phyloP scores from a whole-genome alignment of 2,888 invertebrate genomes.

The Plusia festucae region DNA sequence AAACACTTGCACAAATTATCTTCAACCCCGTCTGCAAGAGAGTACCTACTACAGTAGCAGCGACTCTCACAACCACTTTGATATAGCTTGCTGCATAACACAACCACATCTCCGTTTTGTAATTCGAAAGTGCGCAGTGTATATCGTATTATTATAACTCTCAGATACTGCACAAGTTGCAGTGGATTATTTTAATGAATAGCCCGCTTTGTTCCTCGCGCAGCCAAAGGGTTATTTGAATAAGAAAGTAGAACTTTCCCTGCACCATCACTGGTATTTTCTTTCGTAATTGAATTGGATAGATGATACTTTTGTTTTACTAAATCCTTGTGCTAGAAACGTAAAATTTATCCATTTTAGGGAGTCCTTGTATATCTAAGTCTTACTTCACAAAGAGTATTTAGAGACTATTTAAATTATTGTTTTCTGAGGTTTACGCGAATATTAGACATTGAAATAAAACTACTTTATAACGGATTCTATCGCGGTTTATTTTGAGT shows the following conservation, averaged over 20 bases:
- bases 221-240: slow-evolving; percentile 81
- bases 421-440: no score
- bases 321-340: slow-evolving; percentile 43
- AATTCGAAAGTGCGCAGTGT: slow-evolving; percentile 56
- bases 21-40: slow-evolving; percentile 20
- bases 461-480: no score
- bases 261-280: slow-evolving; percentile 74
- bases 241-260: slow-evolving; percentile 83
- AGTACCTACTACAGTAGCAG: slow-evolving; percentile 13
- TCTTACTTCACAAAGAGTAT: neutral
- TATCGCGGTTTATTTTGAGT: no score
- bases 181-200: slow-evolving; percentile 83
- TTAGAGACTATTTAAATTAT: neutral
- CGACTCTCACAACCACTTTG: slow-evolving; percentile 18
- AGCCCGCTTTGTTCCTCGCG: slow-evolving; percentile 79
- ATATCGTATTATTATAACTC: slow-evolving; percentile 64
- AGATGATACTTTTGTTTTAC: slow-evolving; percentile 71
- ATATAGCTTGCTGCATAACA: slow-evolving; percentile 31
- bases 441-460: no score
- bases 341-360: slow-evolving; percentile 24
- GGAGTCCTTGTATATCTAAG: slow-evolving; percentile 1
- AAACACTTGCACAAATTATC: slow-evolving; percentile 48
- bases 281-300: slow-evolving; percentile 85
- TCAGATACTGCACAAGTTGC: slow-evolving; percentile 64
- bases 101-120: slow-evolving; percentile 53